Percentiles rank a stretch among this genome's conserved stretches.
Evolutionary conservation across 2,888 invertebrate genomes (phyloP).

Genomic region (Laothoe populi): DNA sequence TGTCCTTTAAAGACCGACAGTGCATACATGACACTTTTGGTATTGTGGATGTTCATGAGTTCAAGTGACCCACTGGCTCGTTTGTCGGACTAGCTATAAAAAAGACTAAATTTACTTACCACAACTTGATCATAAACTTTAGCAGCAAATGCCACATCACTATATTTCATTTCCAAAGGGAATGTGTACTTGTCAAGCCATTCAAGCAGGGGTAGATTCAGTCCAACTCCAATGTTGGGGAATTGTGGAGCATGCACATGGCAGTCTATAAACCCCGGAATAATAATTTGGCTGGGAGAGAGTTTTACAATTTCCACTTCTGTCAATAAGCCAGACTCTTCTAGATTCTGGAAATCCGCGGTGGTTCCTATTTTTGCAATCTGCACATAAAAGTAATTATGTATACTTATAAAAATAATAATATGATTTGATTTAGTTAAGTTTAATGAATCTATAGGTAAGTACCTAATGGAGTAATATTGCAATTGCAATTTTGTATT

Average conservation of each 20-base stretch:
- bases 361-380: conserved; percentile 57
- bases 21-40: no score
- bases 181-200: conserved; percentile 95
- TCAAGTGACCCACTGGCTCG: no score
- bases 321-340: conserved; percentile 44
- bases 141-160: conserved; percentile 87
- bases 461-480: no score
- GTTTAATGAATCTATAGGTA: background rate
- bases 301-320: conserved; percentile 52
- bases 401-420: conserved; percentile 19
- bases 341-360: conserved; percentile 49
- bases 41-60: no score
- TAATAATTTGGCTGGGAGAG: conserved; percentile 86
- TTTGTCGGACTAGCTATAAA: no score
- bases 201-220: conserved; percentile 91
- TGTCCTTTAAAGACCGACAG: no score
- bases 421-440: background rate
- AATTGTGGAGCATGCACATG: conserved; percentile 96
- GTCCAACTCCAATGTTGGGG: conserved; percentile 93
- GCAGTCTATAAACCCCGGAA: conserved; percentile 95
- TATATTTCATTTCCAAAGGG: conserved; percentile 91
- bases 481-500: no score
- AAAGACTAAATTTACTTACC: conserved; percentile 81
- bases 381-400: conserved; percentile 46
- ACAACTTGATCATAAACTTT: conserved; percentile 91